Evolutionary conservation across 2,797 vertebrate genomes (phyloP), one percentile per base, ranked within the genome.

Genomic region (Lutjanus argentimaculatus): DNA sequence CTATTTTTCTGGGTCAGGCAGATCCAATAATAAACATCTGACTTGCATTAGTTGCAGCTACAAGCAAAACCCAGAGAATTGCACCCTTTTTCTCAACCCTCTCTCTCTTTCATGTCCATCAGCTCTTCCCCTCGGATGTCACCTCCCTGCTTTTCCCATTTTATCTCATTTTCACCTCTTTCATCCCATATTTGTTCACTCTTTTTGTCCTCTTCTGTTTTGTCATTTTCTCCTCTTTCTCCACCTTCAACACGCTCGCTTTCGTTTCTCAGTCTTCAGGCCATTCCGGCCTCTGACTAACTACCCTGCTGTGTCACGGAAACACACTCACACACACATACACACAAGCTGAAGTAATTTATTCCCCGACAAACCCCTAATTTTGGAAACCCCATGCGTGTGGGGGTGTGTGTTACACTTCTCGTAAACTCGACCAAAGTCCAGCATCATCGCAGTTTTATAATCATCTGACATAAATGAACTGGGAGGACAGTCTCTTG

Each of bases 301-400:
- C 76, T 62, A 25, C 45, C 86, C 82, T 77, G 83, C 86, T 86
- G 87, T 89, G 89, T 88, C 83, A 90, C 12, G 52, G 72, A 84
- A 89, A 79, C 30, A 43, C 22, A 48, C 70, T 22, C 71, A 65
- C 30, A 36, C 30, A 70, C 61, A 49, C 74, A 62, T 51, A 65
- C 57, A 64, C 63, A 53, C 75, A 73, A 53, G 80, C 55, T 73
- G n/a, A 66, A 77, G 68, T 65, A 19, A 87, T 82, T 74, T 75
- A 77, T 55, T 68, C 64, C 68, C 64, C 13, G 13, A 87, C 61
- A 89, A 88, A 69, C 46, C 51, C 48, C 63, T 64, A 12, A 82
- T 86, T 91, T 66, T 70, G 67, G 14, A 25, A 82, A 81, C 69
- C 53, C 43, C 43, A n/a, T 56, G 43, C 2, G 14, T 21, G 25